Conservation (phyloP, 2,113 vertebrate genomes). For the Salvelinus fontinalis region DNA sequence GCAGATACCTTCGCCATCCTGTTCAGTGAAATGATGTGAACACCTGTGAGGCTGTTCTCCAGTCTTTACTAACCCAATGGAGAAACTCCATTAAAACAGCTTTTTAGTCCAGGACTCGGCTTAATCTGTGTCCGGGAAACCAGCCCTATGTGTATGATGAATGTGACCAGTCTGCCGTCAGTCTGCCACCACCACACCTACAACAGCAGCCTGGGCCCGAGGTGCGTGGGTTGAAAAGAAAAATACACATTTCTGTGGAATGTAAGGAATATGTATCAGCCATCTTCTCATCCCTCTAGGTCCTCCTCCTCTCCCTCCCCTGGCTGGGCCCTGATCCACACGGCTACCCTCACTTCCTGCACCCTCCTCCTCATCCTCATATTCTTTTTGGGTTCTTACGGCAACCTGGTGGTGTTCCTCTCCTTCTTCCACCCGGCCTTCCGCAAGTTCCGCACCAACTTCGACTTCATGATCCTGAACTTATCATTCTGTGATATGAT, state of each 20-base stretch:
- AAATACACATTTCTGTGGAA: too few relatives aligned
- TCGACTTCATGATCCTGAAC: slow-evolving; percentile 97
- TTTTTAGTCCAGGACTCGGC: too few relatives aligned
- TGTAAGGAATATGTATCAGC: too few relatives aligned
- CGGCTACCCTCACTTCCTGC: slow-evolving; percentile 84
- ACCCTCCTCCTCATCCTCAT: slow-evolving; percentile 83
- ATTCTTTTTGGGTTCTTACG: slow-evolving; percentile 93
- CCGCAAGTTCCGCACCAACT: slow-evolving; percentile 94
- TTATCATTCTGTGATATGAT: slow-evolving; percentile 96
- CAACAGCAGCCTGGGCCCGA: slow-evolving; percentile 58
- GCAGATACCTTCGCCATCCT: slow-evolving; percentile 19
- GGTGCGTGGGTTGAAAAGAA: neutral
- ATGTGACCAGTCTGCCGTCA: slow-evolving; percentile 75
- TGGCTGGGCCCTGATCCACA: slow-evolving; percentile 80
- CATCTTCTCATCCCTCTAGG: too few relatives aligned
- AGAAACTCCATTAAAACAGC: too few relatives aligned
- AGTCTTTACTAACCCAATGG: slow-evolving; percentile 11
- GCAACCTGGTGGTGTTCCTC: slow-evolving; percentile 92
- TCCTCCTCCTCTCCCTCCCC: slow-evolving; percentile 24
- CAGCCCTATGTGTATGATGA: slow-evolving; percentile 75
- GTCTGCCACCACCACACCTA: slow-evolving; percentile 61
- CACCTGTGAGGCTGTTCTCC: slow-evolving; percentile 30
- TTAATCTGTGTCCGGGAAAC: too few relatives aligned
- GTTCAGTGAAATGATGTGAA: slow-evolving; percentile 42
- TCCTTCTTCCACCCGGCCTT: slow-evolving; percentile 96